Percentiles rank a stretch among this genome's conserved stretches.
Conservation (phyloP, 1,140 invertebrate species). For the Drosophila kepulauana region DNA sequence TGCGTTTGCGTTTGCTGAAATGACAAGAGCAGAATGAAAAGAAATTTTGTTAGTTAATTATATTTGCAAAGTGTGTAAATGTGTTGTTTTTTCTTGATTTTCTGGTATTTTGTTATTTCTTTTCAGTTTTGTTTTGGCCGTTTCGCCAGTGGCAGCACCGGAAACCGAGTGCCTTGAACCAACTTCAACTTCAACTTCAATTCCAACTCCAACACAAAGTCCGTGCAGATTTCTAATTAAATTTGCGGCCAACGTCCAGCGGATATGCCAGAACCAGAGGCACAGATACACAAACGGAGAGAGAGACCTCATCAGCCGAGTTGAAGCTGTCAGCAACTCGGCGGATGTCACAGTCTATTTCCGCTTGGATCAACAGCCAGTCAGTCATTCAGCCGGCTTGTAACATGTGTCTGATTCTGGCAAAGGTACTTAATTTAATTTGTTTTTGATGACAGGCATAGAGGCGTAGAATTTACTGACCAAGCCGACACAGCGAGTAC, state of each 20-base stretch:
- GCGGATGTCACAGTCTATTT: conserved; percentile 80
- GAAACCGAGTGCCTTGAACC: conserved; percentile 77
- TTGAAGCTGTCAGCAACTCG: conserved; percentile 53
- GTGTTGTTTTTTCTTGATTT: conserved; percentile 10
- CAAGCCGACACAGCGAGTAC: conserved; percentile 18
- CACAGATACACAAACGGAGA: conserved; percentile 4
- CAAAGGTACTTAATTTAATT: conserved; percentile 63
- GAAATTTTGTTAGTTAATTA: conserved; percentile 80
- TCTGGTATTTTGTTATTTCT: neutral
- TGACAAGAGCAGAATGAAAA: conserved; percentile 75
- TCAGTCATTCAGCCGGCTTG: conserved; percentile 17
- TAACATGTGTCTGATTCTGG: conserved; percentile 42
- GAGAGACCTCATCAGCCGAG: conserved; percentile 22
- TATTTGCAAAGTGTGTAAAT: conserved; percentile 71
- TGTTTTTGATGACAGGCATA: conserved; percentile 52
- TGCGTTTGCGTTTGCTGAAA: conserved; percentile 52
- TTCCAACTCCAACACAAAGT: conserved; percentile 25
- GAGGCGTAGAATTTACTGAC: conserved; percentile 32
- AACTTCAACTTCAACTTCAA: conserved; percentile 45
- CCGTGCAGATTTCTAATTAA: conserved; percentile 74
- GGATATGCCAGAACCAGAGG: conserved; percentile 59
- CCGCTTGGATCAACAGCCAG: conserved; percentile 46
- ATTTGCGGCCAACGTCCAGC: conserved; percentile 74
- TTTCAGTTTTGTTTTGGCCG: conserved; percentile 2
- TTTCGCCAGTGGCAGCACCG: conserved; percentile 32